Base-by-base conservation (phyloP, 2,113 vertebrate genomes). In the Pterophyllum scalare region DNA sequence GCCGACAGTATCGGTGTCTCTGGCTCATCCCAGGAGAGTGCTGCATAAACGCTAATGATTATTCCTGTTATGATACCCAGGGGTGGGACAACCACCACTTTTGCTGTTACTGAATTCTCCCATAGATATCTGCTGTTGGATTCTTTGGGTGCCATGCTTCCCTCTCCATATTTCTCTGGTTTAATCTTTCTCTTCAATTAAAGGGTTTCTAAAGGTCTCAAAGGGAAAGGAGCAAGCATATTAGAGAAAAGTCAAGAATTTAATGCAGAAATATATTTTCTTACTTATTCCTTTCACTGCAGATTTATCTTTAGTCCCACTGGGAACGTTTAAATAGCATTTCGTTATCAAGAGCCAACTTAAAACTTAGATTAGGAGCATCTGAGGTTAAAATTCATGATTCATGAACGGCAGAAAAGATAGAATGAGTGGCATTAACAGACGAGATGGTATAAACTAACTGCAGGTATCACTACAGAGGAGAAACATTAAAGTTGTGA, bases 271-370 rank as follows among this genome's bases (percentile, higher is more conserved):
- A 72, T 72, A 19, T 72, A 10, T 0, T 33, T 72, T 72, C n/a
- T 72, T 72, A 20, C 17, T n/a, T 31, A 10, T 52, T 72, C 65
- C 46, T 72, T 52, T 31, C 10, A 9, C 67, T 52, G 17, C 0
- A 52, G 46, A 72, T 72, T 52, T 72, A 7, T 52, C 17, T 72
- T 52, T n/a, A 8, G 13, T 26, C 46, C 3, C 67, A 72, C 46
- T 13, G 0, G 26, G 31, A 72, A 52, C 0, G 0, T 52, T 72
- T 54, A 72, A 52, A 31, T 52, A 31, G 17, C 0, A 2, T 52
- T 31, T 72, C 46, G 10, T 72, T 31, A 72, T 54, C 28, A 72
- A 52, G 46, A 52, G 52, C 7, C 3, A 72, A 14, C 10, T 31
- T 52, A 31, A 52, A 52, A 52, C 46, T 54, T 28, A 28, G 52